Base-by-base conservation (phyloP, 2,797 vertebrate species). In the Pseudochromis fuscus region DNA sequence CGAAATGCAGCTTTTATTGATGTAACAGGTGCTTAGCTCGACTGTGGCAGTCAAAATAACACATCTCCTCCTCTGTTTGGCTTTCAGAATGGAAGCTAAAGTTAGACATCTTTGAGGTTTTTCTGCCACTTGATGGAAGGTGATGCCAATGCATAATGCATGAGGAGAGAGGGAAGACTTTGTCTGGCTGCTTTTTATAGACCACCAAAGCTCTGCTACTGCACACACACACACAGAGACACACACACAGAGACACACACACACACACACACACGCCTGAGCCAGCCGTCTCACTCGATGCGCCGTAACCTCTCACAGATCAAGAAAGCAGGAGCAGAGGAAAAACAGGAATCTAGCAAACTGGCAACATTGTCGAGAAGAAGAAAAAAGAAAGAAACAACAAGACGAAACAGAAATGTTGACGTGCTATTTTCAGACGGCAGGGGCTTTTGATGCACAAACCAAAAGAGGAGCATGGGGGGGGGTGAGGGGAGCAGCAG, bases 121-220 rank as follows among this genome's bases (percentile, higher is more conserved):
- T 87, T 88, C 90, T 95, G 94, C 95, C 95, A 93, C 94, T 95
- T 94, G 95, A 95, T 95, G 95, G 95, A 95, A 90, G 88, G 92
- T 92, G 88, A 82, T 92, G 81, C 94, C 94, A 81, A 96, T 99
- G 97, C 96, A 98, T 99, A 97, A 98, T 99, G 96, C 96, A 99
- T 97, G 93, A 95, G 83, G 81, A 91, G 88, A 94, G 95, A 96
- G 95, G 95, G 96, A 97, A 97, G 95, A 96, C 96, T 96, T 87
- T 92, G 94, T 95, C 94, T 95, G 94, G 94, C 92, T 93, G 88
- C 96, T 97, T 98, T 98, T 98, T 98, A 96, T 98, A 97, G 96
- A 90, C 84, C 93, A 89, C 85, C 86, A 77, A 86, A 88, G 82
- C 89, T 75, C 60, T 72, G 53, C 70, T 74, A 8, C 67, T 48